Percentiles rank a stretch among this genome's conserved stretches.
Evolutionary conservation across 2,797 vertebrate species (phyloP).

Genomic region (Leontocebus nigricollis): DNA sequence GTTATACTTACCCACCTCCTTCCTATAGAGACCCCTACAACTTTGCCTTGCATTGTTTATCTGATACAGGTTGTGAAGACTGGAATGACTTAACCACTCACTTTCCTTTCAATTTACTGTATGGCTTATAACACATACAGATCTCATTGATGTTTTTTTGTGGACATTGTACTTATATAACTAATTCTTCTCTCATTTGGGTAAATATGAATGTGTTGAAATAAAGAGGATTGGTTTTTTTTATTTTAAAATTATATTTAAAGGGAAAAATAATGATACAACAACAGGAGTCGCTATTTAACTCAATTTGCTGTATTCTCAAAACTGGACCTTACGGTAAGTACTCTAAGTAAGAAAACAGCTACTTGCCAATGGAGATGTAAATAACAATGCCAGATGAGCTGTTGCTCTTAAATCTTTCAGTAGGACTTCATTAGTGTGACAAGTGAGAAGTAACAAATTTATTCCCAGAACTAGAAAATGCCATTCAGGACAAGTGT

Average conservation of each 20-base stretch:
- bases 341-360: not conserved
- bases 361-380: not conserved
- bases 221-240: not conserved
- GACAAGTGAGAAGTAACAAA: not conserved
- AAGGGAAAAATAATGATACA: not conserved
- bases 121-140: not conserved
- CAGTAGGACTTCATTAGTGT: not conserved
- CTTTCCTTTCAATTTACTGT: not conserved
- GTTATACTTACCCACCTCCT: not conserved
- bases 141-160: not conserved
- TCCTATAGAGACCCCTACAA: not conserved
- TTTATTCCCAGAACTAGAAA: slow-evolving; percentile 36
- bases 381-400: not conserved
- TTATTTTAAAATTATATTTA: slow-evolving; percentile 30
- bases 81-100: not conserved
- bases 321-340: not conserved
- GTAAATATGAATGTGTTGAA: not conserved
- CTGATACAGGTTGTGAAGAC: not conserved
- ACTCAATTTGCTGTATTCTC: not conserved
- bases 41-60: not conserved
- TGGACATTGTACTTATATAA: not conserved
- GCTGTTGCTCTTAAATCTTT: not conserved
- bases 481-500: not conserved
- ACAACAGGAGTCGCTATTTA: not conserved
- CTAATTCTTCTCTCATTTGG: not conserved